Conservation (phyloP, 1,140 invertebrate species). For the Drosophila funebris region DNA sequence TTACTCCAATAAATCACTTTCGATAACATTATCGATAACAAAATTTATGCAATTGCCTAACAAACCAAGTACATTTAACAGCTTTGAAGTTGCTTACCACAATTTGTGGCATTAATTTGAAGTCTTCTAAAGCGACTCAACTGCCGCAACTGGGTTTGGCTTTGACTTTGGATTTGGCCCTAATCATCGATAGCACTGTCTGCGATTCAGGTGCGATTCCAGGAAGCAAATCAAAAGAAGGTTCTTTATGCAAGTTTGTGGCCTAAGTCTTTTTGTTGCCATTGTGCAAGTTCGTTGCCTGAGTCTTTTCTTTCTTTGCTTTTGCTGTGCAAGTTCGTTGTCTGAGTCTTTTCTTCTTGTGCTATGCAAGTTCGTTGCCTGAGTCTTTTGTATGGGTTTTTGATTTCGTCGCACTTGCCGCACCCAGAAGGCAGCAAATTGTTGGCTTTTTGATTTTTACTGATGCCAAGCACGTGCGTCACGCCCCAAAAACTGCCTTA, state of each 20-base stretch:
- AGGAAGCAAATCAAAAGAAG: background rate
- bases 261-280: conserved; percentile 53
- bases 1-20: too few relatives aligned
- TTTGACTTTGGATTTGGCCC: conserved; percentile 35
- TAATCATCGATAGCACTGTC: conserved; percentile 26
- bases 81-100: background rate
- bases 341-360: background rate
- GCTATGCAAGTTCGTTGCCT: conserved; percentile 5
- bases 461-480: conserved; percentile 53
- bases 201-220: background rate
- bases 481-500: conserved; percentile 30
- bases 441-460: conserved; percentile 22
- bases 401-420: conserved; percentile 3
- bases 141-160: background rate
- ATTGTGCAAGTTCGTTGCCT: background rate
- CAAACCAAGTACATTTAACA: too few relatives aligned
- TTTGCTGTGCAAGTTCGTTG: conserved; percentile 21
- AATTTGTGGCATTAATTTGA: conserved; percentile 37
- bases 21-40: too few relatives aligned
- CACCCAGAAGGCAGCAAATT: conserved; percentile 22
- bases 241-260: conserved; percentile 49
- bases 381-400: background rate
- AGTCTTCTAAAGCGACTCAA: too few relatives aligned
- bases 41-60: too few relatives aligned
- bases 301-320: background rate